A percentile compares a stretch with the other conserved stretches of the same genome.
Conservation (phyloP, 2,797 vertebrate genomes). For the Nannoperca obscura region DNA sequence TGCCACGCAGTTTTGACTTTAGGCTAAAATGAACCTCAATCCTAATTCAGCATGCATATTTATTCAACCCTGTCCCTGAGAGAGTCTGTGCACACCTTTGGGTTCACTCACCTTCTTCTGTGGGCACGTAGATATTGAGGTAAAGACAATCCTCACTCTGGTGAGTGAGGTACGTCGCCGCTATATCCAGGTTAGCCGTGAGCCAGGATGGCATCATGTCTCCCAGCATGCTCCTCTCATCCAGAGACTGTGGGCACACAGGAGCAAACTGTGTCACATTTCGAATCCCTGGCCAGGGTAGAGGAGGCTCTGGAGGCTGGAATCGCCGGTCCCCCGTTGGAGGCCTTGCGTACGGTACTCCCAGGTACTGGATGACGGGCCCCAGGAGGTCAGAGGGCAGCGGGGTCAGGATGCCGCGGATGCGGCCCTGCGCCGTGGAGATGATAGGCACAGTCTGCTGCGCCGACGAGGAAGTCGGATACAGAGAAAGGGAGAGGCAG, state of each 20-base stretch:
- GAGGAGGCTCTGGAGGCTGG: constrained; percentile 92
- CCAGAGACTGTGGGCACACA: constrained; percentile 94
- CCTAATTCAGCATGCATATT: constrained; percentile 32
- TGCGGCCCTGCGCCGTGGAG: constrained; percentile 93
- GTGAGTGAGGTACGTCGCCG: constrained; percentile 93
- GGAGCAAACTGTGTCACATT: constrained; percentile 95
- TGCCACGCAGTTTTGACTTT: constrained; percentile 7
- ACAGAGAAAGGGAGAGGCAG: constrained; percentile 59
- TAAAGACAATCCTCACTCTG: constrained; percentile 97
- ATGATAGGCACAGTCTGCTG: constrained; percentile 86
- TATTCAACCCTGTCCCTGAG: constrained; percentile 1
- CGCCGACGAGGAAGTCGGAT: constrained; percentile 53
- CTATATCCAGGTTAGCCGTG: constrained; percentile 95
- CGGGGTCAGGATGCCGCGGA: constrained; percentile 92
- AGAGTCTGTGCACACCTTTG: constrained; percentile 9
- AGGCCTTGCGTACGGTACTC: constrained; percentile 94
- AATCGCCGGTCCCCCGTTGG: constrained; percentile 94
- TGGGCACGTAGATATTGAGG: constrained; percentile 96
- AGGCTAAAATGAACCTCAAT: constrained; percentile 29
- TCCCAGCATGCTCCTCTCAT: constrained; percentile 92
- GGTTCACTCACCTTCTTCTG: constrained; percentile 91
- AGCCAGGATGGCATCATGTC: constrained; percentile 97
- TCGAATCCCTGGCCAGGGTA: constrained; percentile 92
- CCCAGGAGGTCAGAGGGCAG: constrained; percentile 95
- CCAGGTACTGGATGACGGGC: constrained; percentile 95